These are phyloP conservation scores for Microcaecilia unicolor DNA, from an alignment of 2,797 vertebrate species.

Conservation along the genomic window DNA sequence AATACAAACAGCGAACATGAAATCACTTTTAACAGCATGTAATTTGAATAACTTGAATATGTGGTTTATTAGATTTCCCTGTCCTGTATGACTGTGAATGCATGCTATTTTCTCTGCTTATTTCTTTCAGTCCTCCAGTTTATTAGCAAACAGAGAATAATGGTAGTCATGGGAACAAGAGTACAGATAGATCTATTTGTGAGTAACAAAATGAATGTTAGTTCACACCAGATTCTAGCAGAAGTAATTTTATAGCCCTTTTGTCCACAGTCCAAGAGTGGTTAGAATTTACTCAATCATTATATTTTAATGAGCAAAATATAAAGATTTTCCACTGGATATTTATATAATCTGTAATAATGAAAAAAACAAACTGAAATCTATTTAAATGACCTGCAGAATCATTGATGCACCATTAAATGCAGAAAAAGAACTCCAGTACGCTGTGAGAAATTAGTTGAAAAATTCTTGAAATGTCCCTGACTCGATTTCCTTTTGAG, in stretches of 20 bases:
- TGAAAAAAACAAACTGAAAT: no score
- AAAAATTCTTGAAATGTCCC: no score
- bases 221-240: constrained; percentile 1
- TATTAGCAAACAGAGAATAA: constrained; percentile 14
- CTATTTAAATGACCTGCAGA: no score
- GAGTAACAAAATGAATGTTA: constrained; percentile 5
- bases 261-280: neutral
- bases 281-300: neutral
- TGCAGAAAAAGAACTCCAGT: no score
- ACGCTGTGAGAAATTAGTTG: no score
- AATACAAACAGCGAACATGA: neutral
- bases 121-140: constrained; percentile 3
- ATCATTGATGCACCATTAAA: no score
- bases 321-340: constrained; percentile 1
- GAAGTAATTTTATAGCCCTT: constrained; percentile 9
- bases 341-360: no score
- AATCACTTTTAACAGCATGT: neutral
- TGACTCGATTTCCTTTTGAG: no score
- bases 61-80: constrained; percentile 4
- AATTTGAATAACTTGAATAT: constrained; percentile 2
- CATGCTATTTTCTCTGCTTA: neutral
- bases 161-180: constrained; percentile 17
- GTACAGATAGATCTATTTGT: constrained; percentile 14
- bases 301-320: neutral
- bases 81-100: constrained; percentile 1